Evolutionary conservation across 2,888 invertebrate species (phyloP), one percentile per base, ranked within the genome.

Genomic region (Xestia ashworthii): DNA sequence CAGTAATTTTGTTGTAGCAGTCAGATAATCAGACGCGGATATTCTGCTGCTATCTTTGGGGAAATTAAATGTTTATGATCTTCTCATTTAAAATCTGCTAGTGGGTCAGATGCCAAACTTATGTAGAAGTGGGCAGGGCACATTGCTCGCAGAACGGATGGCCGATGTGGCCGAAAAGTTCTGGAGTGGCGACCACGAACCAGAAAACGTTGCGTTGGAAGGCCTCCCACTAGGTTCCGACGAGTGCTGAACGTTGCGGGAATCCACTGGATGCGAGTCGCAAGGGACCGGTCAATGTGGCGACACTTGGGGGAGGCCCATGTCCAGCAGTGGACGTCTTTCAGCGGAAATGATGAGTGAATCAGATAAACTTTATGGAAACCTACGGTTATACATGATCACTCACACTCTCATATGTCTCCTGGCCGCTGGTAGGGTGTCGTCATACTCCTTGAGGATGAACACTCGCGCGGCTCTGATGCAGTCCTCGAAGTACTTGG

Each of bases 401-500:
- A 92, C 97, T 97, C 96, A 98, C 98, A 98, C 94, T 96, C 95
- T 97, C 98, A 98, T 98, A 88, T 98, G 98, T 71, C 98, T 97
- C 84, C 97, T 97, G 6, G 99, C 99, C 0, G 98, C 98, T 0
- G 98, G 98, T 44, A 99, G 94, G 0, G 98, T 98, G 53, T 98
- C 98, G 62, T 98, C 98, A 3, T 97, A 96, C 90, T 99, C 99
- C 86, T 99, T 98, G 1, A 99, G 95, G 78, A 99, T 98, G 90
- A 97, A 98, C 68, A 98, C 94, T 64, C 99, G 97, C 0, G 99
- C 98, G 0, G 99, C 98, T 85, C 98, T 96, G 78, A 98, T 98
- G 93, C 99, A 99, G 89, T 98, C 97, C 86, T 98, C 98, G 90
- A 99, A 98, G 92, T 99, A 99, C 2, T 97, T 97, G 25, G 97